A percentile compares a stretch with the other conserved stretches of the same genome.
Evolutionary conservation across 2,113 vertebrate genomes (phyloP).

Genomic region (Brienomyrus brachyistius): DNA sequence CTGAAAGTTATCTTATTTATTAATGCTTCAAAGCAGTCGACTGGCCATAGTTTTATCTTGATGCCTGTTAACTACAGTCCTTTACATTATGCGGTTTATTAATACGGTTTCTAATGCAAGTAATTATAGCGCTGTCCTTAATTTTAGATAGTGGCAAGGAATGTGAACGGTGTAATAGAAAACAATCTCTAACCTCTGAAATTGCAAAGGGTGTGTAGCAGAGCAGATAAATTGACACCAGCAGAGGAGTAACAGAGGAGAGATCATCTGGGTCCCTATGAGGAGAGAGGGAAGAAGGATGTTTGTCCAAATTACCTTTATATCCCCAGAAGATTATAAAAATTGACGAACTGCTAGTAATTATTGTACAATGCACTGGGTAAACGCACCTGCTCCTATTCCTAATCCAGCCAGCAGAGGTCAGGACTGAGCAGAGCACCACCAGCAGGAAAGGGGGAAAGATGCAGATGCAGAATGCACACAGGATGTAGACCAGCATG

Average conservation of each 20-base stretch:
- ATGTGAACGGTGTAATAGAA: neutral
- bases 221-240: conserved; percentile 48
- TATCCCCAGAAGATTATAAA: no score
- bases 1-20: neutral
- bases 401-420: conserved; percentile 21
- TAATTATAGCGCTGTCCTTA: neutral
- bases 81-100: neutral
- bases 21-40: neutral
- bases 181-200: conserved; percentile 52
- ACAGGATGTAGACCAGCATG: conserved; percentile 62
- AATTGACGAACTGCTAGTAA: neutral
- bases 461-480: conserved; percentile 50
- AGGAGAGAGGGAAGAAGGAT: neutral
- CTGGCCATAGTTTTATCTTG: neutral
- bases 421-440: conserved; percentile 43
- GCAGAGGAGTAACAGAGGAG: conserved; percentile 49
- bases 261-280: conserved; percentile 46
- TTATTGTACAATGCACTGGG: neutral
- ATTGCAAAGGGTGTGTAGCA: conserved; percentile 58
- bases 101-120: neutral
- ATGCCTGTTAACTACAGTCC: neutral
- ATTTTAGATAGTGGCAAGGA: neutral
- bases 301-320: neutral
- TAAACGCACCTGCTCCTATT: conserved; percentile 38
- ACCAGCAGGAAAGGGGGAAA: conserved; percentile 52